Conservation (phyloP, 2,888 invertebrate genomes). For the Sturmia bella region DNA sequence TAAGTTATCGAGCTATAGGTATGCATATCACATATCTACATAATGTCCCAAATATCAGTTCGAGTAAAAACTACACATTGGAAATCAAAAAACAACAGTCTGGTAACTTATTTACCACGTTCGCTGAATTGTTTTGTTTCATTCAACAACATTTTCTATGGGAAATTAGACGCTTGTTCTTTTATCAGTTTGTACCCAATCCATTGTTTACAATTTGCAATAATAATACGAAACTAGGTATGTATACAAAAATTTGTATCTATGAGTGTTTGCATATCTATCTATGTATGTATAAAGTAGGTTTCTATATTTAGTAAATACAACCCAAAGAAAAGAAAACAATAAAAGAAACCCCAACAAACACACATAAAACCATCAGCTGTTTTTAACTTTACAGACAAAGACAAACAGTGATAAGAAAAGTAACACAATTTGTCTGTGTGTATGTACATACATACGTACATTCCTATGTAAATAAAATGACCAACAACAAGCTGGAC, state of each 20-base stretch:
- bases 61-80: no score
- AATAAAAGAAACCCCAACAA: not conserved
- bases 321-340: no score
- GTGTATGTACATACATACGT: not conserved
- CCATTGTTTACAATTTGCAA: slow-evolving; percentile 53
- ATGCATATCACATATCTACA: no score
- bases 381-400: no score
- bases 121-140: slow-evolving; percentile 11
- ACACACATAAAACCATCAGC: no score
- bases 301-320: not conserved
- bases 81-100: not conserved
- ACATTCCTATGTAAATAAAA: not conserved
- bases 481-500: no score
- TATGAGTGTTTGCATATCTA: not conserved
- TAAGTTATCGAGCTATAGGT: no score
- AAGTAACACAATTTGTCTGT: not conserved
- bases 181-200: slow-evolving; percentile 25
- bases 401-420: no score
- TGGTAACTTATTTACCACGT: slow-evolving; percentile 40
- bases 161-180: slow-evolving; percentile 31
- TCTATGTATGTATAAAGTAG: not conserved
- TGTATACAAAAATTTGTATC: slow-evolving; percentile 11
- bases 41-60: no score
- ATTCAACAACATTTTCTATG: not conserved
- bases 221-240: not conserved